phyloP scores from a whole-genome alignment of 2,888 invertebrate genomes.

The Andrena flavipes region DNA sequence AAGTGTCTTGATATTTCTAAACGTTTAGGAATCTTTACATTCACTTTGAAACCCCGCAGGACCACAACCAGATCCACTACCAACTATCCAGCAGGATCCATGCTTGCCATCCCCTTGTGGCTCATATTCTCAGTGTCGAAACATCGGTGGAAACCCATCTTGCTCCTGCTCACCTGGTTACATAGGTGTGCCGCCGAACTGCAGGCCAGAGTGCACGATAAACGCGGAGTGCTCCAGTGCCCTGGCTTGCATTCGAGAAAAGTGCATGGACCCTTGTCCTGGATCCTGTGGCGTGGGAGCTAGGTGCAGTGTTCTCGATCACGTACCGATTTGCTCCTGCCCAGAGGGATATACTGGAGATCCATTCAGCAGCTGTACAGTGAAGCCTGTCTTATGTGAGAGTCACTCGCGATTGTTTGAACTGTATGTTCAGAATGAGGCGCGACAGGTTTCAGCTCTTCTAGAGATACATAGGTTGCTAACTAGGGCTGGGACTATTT shows the following conservation, averaged over 20 bases:
- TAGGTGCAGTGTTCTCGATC: constrained; percentile 89
- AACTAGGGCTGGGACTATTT: no score
- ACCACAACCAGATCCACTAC: constrained; percentile 22
- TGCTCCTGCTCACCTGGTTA: constrained; percentile 86
- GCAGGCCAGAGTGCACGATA: constrained; percentile 89
- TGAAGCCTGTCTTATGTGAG: constrained; percentile 77
- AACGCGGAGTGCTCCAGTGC: constrained; percentile 91
- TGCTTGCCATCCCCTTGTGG: constrained; percentile 88
- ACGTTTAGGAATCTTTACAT: background rate
- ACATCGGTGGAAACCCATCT: constrained; percentile 85
- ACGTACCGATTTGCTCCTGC: constrained; percentile 91
- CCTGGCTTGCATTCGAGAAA: constrained; percentile 91
- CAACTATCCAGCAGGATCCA: constrained; percentile 84
- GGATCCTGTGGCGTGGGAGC: constrained; percentile 91
- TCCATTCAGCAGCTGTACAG: constrained; percentile 88
- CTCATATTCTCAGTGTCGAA: constrained; percentile 86
- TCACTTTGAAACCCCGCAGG: constrained; percentile 20
- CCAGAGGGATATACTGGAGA: constrained; percentile 90
- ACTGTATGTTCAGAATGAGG: background rate
- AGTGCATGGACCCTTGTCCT: constrained; percentile 92
- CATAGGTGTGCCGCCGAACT: constrained; percentile 87
- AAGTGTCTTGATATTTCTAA: background rate
- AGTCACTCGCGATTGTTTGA: background rate
- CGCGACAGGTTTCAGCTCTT: no score
- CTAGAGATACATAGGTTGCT: no score